phyloP scores from a whole-genome alignment of 2,113 vertebrate species.

The Scartelaos histophorus region DNA sequence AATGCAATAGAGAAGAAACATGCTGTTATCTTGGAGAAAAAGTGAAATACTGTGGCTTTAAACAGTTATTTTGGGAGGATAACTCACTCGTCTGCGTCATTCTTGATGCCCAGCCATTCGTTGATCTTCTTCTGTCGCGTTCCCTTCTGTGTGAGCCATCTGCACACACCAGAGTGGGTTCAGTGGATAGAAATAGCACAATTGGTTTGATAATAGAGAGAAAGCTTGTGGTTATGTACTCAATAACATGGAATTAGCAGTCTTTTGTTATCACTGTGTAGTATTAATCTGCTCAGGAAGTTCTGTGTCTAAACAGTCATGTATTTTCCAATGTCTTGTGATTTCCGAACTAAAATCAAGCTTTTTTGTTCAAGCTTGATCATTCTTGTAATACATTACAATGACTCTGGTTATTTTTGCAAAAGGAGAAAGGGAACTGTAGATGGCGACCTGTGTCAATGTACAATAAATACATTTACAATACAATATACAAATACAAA shows the following conservation, averaged over 20 bases:
- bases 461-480: too few relatives aligned
- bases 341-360: too few relatives aligned
- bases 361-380: too few relatives aligned
- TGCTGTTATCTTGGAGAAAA: too few relatives aligned
- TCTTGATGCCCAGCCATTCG: constrained; percentile 92
- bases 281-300: background rate
- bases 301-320: background rate
- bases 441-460: too few relatives aligned
- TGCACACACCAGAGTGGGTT: constrained; percentile 53
- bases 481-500: too few relatives aligned
- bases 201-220: background rate
- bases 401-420: too few relatives aligned
- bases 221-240: background rate
- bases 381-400: too few relatives aligned
- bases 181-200: background rate
- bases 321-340: too few relatives aligned
- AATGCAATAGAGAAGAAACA: too few relatives aligned
- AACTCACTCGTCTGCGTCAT: constrained; percentile 95
- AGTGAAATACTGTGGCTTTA: background rate
- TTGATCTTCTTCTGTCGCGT: constrained; percentile 96
- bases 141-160: constrained; percentile 98
- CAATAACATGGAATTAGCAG: background rate
- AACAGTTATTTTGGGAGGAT: constrained; percentile 32
- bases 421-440: too few relatives aligned
- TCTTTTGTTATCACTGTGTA: background rate